These are phyloP conservation scores for Beroe ovata DNA, from an alignment of 37 sponge, comb jelly and placozoan species.

Conservation along the genomic window DNA sequence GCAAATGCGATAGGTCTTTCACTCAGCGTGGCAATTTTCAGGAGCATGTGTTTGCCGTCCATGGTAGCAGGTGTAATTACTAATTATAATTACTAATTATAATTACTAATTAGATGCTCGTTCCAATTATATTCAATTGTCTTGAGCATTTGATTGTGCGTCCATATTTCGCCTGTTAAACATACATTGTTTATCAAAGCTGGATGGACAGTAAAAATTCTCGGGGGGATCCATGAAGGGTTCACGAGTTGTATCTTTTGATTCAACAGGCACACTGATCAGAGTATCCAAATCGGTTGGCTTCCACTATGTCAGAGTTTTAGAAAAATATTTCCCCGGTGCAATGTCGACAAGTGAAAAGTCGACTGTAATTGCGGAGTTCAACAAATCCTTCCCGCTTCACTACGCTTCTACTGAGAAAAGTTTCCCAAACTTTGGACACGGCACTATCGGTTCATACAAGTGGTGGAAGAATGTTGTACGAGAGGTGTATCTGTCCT, in stretches of 20 bases:
- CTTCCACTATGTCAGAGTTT: slow-evolving; percentile 10
- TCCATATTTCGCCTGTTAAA: too few relatives aligned
- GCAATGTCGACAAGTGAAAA: neutral
- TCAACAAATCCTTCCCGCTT: neutral
- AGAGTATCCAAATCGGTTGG: slow-evolving; percentile 37
- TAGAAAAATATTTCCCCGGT: slow-evolving; percentile 28
- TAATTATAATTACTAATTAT: too few relatives aligned
- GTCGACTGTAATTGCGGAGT: neutral
- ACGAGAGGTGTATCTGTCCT: neutral
- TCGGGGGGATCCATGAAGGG: too few relatives aligned
- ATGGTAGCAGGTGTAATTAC: too few relatives aligned
- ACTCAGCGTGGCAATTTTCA: neutral
- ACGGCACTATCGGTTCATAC: slow-evolving; percentile 22
- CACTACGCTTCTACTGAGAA: neutral
- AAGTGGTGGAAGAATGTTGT: slow-evolving; percentile 23
- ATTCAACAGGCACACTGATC: slow-evolving; percentile 27
- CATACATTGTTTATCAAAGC: too few relatives aligned
- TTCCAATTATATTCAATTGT: too few relatives aligned
- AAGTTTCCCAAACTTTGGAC: slow-evolving; percentile 19
- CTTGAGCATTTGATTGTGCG: too few relatives aligned
- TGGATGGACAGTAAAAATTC: too few relatives aligned
- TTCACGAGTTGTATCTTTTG: slow-evolving; percentile 25
- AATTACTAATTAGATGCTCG: too few relatives aligned
- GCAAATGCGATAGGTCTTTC: neutral
- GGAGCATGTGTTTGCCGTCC: too few relatives aligned